Base-by-base conservation (phyloP, 2,113 vertebrate genomes). In the Chloroceryle aenea region DNA sequence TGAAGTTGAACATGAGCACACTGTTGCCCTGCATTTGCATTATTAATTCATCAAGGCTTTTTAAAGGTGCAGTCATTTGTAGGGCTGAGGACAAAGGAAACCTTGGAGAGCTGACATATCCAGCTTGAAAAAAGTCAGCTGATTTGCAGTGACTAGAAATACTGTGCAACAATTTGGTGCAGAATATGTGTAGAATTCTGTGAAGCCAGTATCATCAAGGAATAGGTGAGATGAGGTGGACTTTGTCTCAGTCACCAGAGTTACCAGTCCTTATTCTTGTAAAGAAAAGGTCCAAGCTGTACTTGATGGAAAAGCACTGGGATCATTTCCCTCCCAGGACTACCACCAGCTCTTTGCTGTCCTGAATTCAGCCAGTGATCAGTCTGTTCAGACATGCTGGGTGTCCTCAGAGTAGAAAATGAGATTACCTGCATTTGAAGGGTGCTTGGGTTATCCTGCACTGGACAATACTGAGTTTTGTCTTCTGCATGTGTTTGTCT, bases 401-500 rank as follows among this genome's bases (percentile, higher is more conserved):
- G 9, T 48, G n/a, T 62, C 59, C 23, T 71, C 2, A 1, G 3
- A 30, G 30, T n/a, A 85, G 45, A 55, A 84, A 47, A 43, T 67
- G 56, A 67, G 82, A 53, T 30, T 38, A 43, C 8, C 12, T 21
- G 15, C 43, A 30, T 77, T 89, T 66, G 48, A 64, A 56, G 40
- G 63, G 8, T 76, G 34, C 29, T 68, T 20, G 27, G 34, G 36
- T 77, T 18, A 66, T 74, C 25, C 30, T 74, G 45, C 6, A 1
- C 26, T 61, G 14, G 17, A 27, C 32, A 79, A 50, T n/a, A 7
- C 9, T 16, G 40, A 62, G 4, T 3, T 13, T 67, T 63, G 61
- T 64, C n/a, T 64, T 3, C 0, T 40, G 1, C 2, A 0, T 17
- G 3, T 48, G 7, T 61, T 7, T 45, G 26, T 64, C n/a, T 63